phyloP scores from a whole-genome alignment of 2,113 vertebrate species.

The Sturnira hondurensis region DNA sequence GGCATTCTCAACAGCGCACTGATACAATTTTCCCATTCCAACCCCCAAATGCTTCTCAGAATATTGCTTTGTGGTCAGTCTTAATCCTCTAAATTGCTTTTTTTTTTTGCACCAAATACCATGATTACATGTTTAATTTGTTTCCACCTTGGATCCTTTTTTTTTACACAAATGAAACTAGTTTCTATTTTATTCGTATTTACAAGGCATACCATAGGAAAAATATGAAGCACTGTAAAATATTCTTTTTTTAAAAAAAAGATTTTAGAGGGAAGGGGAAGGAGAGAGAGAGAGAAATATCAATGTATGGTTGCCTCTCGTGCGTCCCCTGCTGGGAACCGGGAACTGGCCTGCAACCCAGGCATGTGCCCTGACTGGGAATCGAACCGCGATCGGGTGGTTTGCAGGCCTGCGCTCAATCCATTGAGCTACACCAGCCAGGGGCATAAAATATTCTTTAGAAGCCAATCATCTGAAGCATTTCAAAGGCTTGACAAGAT shows the following conservation, averaged over 20 bases:
- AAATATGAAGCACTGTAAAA: background rate
- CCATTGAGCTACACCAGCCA: too few relatives aligned
- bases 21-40: background rate
- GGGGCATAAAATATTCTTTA: background rate
- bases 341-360: too few relatives aligned
- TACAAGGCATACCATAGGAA: background rate
- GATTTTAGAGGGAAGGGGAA: too few relatives aligned
- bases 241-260: too few relatives aligned
- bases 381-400: too few relatives aligned
- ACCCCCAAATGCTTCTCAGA: background rate
- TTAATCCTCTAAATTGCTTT: background rate
- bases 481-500: background rate
- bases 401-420: too few relatives aligned
- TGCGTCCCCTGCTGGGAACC: too few relatives aligned
- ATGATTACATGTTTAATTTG: slow-evolving; percentile 19
- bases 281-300: too few relatives aligned
- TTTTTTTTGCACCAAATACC: background rate
- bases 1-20: background rate
- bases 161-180: background rate
- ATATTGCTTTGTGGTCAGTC: background rate
- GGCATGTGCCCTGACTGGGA: too few relatives aligned
- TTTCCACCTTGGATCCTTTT: background rate
- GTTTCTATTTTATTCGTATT: background rate
- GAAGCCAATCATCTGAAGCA: background rate
- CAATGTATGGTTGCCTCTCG: too few relatives aligned